Base-by-base conservation (phyloP, 2,113 vertebrate genomes). In the Pristiophorus japonicus region DNA sequence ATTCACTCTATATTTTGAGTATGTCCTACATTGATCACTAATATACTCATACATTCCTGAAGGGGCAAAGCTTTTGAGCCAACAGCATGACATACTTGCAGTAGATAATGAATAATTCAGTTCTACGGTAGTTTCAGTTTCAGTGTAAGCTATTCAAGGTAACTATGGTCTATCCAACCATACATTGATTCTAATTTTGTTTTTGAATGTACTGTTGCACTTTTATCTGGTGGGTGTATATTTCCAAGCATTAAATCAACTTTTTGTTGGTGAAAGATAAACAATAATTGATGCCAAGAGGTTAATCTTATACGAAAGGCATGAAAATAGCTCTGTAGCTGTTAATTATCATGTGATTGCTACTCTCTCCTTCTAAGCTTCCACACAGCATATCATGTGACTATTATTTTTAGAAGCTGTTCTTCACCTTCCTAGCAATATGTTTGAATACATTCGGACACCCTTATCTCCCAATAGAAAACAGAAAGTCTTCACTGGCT, bases 61-160 rank as follows among this genome's bases (percentile, higher is more conserved):
- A 0, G 38, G 42, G 12, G 34, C 70, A 30, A 75, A 75, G 70
- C 18, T 1, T 75, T 85, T 85, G 81, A 22, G 81, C 38, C 20
- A 85, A 42, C 38, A 85, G 22, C 20, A 42, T 85, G 81, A 85
- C 45, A 24, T 47, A 85, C 22, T 47, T 85, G 42, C 18, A 10
- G n/a, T 47, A 47, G 81, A 47, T 47, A 47, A 85, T 85, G 38
- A 85, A 85, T 85, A 85, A 85, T 85, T 85, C 81, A 85, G 42
- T 85, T 85, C 14, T 47, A 22, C 45, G 2, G 45, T 85, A 47
- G 81, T 85, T 85, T 75, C 24, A 34, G 24, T 8, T 75, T 85
- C 45, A 47, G 81, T 7, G 81, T 47, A 42, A 85, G 81, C 81
- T 47, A 18, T 20, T 85, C 18, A 45, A 47, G 20, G 18, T 85